Percentiles rank a stretch among this genome's conserved stretches.
These are phyloP conservation scores for Saguinus imperator DNA, from an alignment of 2,113 vertebrate species.

Conservation along the genomic window DNA sequence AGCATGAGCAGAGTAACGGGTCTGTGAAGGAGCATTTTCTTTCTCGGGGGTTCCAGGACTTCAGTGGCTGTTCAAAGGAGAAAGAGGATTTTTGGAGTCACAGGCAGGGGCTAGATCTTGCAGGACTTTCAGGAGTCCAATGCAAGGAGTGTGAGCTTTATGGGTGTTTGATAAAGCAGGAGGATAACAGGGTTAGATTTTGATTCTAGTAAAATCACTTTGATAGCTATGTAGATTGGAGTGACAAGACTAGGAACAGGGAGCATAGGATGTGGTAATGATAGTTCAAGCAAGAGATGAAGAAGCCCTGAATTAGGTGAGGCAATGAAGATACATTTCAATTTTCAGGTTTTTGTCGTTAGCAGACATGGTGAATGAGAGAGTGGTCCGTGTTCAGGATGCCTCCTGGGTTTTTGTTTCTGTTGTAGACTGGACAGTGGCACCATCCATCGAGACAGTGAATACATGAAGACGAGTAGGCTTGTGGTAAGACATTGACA, in stretches of 20 bases:
- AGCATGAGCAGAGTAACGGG: not conserved
- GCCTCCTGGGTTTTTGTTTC: not conserved
- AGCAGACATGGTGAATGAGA: not conserved
- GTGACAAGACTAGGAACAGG: not conserved
- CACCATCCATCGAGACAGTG: not conserved
- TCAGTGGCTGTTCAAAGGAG: not conserved
- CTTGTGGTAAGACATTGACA: not conserved
- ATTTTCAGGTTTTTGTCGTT: not conserved
- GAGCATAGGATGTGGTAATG: not conserved
- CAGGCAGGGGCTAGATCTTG: not conserved
- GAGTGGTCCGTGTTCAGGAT: not conserved
- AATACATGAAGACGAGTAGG: not conserved
- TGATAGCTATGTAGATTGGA: not conserved
- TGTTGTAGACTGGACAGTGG: not conserved
- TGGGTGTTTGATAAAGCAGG: not conserved
- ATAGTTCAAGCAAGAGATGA: not conserved
- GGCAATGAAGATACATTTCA: not conserved
- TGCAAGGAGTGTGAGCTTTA: slow-evolving; percentile 24
- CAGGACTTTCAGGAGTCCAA: not conserved
- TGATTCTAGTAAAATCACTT: slow-evolving; percentile 3
- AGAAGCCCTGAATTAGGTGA: not conserved
- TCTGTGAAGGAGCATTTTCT: not conserved
- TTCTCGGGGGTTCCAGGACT: not conserved
- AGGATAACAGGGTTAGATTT: not conserved
- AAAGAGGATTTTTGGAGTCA: not conserved